phyloP scores from a whole-genome alignment of 2,888 invertebrate genomes.

The Oligia latruncula region DNA sequence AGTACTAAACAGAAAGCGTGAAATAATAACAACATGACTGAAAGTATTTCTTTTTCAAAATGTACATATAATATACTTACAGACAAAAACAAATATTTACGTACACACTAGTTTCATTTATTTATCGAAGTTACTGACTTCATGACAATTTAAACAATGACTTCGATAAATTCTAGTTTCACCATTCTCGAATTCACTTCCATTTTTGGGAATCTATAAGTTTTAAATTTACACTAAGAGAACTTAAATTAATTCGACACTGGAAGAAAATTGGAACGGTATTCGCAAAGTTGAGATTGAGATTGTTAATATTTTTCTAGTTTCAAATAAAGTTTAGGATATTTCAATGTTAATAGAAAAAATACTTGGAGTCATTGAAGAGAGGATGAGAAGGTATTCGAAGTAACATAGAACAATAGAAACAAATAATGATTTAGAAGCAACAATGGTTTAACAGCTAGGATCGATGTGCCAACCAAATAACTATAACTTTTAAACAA shows the following conservation, averaged over 20 bases:
- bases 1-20: conserved; percentile 81
- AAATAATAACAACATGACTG: conserved; percentile 77
- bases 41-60: conserved; percentile 83
- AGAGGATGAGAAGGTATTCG: neutral
- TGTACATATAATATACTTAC: conserved; percentile 88
- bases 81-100: conserved; percentile 81
- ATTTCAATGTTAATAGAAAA: neutral
- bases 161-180: conserved; percentile 60
- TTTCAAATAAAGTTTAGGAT: neutral
- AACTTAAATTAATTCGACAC: conserved; percentile 80
- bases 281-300: conserved; percentile 63
- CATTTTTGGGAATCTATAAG: conserved; percentile 71
- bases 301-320: neutral
- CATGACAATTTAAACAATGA: conserved; percentile 47
- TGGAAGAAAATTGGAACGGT: conserved; percentile 76
- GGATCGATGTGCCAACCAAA: neutral
- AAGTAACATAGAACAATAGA: neutral
- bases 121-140: conserved; percentile 59
- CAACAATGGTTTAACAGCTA: neutral
- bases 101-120: conserved; percentile 60
- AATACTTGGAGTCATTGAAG: neutral
- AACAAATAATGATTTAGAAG: conserved; percentile 7
- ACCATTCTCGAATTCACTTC: conserved; percentile 76
- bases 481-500: neutral
- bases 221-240: conserved; percentile 74